These are phyloP conservation scores for Pachyrhynchus sulphureomaculatus DNA, from an alignment of 1,140 invertebrate species.

Conservation along the genomic window DNA sequence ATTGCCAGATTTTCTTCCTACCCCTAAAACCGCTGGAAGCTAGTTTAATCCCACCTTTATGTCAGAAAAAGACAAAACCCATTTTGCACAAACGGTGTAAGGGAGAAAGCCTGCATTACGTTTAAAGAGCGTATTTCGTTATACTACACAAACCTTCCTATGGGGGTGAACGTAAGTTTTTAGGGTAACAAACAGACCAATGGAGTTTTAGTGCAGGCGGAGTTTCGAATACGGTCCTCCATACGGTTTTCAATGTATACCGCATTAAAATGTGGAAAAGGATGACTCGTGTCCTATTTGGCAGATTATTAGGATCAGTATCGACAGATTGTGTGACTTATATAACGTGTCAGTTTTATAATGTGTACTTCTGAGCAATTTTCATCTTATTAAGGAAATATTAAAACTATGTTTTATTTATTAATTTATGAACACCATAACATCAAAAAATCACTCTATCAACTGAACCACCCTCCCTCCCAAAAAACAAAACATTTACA, in stretches of 20 bases:
- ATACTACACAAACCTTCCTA: constrained; percentile 46
- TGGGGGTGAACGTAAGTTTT: constrained; percentile 51
- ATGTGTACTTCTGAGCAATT: constrained; percentile 13
- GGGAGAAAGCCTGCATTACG: constrained; percentile 26
- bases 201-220: constrained; percentile 46
- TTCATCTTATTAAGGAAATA: constrained; percentile 2
- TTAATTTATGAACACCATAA: too few species aligned
- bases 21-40: constrained; percentile 40
- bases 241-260: constrained; percentile 53
- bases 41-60: constrained; percentile 41
- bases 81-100: constrained; percentile 14
- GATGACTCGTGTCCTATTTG: constrained; percentile 20
- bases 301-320: constrained; percentile 22
- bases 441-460: too few species aligned
- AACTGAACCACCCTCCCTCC: too few species aligned
- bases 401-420: too few species aligned
- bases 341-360: constrained; percentile 25
- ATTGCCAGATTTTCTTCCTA: constrained; percentile 48
- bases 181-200: constrained; percentile 49
- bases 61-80: constrained; percentile 31
- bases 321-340: constrained; percentile 33
- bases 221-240: constrained; percentile 50
- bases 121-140: constrained; percentile 45
- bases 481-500: too few species aligned
- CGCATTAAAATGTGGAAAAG: constrained; percentile 38